These are phyloP conservation scores for Icerya purchasi DNA, from an alignment of 2,888 invertebrate species.

Conservation along the genomic window DNA sequence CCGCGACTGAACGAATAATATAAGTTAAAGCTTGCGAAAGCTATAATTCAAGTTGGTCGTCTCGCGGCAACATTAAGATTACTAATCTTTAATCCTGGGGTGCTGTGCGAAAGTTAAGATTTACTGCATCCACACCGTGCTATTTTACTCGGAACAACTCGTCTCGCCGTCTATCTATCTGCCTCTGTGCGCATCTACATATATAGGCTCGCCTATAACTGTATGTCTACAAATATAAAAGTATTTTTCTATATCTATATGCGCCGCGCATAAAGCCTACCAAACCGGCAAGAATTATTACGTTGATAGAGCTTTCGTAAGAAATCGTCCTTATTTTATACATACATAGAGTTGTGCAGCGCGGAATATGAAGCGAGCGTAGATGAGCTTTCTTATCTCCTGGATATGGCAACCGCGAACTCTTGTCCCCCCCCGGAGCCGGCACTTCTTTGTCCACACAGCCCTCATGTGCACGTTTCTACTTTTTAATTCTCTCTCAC, in stretches of 20 bases:
- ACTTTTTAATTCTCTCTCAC: too few species aligned
- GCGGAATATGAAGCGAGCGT: too few species aligned
- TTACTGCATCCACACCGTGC: slow-evolving; percentile 21
- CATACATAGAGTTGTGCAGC: too few species aligned
- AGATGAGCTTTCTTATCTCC: too few species aligned
- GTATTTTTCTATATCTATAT: neutral
- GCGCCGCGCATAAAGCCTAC: neutral
- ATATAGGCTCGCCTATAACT: neutral
- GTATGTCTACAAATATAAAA: neutral
- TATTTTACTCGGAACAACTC: slow-evolving; percentile 19
- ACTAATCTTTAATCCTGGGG: slow-evolving; percentile 23
- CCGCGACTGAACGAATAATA: slow-evolving; percentile 19
- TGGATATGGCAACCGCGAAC: too few species aligned
- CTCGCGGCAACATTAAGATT: slow-evolving; percentile 22
- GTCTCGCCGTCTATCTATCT: slow-evolving; percentile 4
- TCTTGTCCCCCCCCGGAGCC: too few species aligned
- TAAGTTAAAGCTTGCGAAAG: slow-evolving; percentile 21
- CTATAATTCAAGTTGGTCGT: slow-evolving; percentile 20
- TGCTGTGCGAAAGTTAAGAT: slow-evolving; percentile 22
- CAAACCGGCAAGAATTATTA: neutral
- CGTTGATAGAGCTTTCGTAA: neutral
- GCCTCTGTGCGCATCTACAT: too few species aligned
- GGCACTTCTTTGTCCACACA: too few species aligned
- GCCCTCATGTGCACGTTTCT: too few species aligned
- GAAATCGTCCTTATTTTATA: neutral